These are phyloP conservation scores for Anguilla anguilla DNA, from an alignment of 2,797 vertebrate species.

Conservation along the genomic window DNA sequence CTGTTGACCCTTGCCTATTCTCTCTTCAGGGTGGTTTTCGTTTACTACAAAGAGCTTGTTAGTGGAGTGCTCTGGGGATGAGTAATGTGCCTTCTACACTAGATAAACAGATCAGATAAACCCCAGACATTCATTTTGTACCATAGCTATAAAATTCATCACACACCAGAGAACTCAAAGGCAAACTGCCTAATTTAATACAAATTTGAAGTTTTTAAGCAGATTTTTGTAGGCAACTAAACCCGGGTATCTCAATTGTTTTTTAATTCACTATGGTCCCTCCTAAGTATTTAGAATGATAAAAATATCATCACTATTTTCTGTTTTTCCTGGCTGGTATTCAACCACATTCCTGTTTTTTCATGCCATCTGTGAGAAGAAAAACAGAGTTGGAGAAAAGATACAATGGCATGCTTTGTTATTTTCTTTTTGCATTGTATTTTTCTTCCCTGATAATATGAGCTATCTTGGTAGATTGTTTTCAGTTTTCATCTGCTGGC, in stretches of 20 bases:
- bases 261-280: neutral
- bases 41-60: slow-evolving; percentile 2
- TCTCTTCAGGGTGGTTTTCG: neutral
- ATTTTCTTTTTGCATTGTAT: neutral
- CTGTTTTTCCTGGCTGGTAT: neutral
- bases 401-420: neutral
- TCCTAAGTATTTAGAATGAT: neutral
- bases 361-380: slow-evolving; percentile 36
- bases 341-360: neutral
- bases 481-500: slow-evolving; percentile 50
- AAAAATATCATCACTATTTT: neutral
- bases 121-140: neutral
- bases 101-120: slow-evolving; percentile 18
- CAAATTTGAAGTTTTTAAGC: neutral
- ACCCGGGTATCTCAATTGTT: neutral
- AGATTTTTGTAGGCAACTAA: neutral
- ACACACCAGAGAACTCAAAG: neutral
- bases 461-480: slow-evolving; percentile 41
- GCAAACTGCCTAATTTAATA: neutral
- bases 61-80: slow-evolving; percentile 9
- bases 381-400: slow-evolving; percentile 43
- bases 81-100: slow-evolving; percentile 7
- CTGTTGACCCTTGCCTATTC: slow-evolving; percentile 15
- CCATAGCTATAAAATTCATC: slow-evolving; percentile 7
- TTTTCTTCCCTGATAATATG: slow-evolving; percentile 43